Percentiles rank a stretch among this genome's conserved stretches.
These are phyloP conservation scores for Cephalopholis sonnerati DNA, from an alignment of 2,113 vertebrate species.

Conservation along the genomic window DNA sequence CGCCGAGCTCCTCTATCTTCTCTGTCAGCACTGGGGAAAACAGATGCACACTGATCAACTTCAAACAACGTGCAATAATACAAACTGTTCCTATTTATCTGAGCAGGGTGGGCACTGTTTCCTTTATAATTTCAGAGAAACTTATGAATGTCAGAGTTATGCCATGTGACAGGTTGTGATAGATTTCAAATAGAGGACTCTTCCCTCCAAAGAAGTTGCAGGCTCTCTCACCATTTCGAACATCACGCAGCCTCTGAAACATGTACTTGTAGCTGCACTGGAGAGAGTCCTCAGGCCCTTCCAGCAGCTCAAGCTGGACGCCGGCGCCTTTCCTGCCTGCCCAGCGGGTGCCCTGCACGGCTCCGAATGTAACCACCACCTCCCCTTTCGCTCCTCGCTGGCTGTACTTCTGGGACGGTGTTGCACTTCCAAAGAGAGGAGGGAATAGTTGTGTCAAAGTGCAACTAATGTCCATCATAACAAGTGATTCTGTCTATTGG, in stretches of 20 bases:
- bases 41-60: background rate
- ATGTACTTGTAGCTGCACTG: slow-evolving; percentile 89
- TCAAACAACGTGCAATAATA: background rate
- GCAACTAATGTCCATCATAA: background rate
- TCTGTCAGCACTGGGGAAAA: slow-evolving; percentile 83
- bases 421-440: slow-evolving; percentile 77
- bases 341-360: slow-evolving; percentile 84
- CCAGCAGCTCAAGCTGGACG: slow-evolving; percentile 75
- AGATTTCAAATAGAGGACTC: background rate
- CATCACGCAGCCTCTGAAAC: slow-evolving; percentile 91
- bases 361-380: slow-evolving; percentile 88
- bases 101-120: background rate
- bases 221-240: slow-evolving; percentile 86
- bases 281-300: slow-evolving; percentile 76
- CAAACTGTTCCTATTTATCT: background rate
- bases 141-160: background rate
- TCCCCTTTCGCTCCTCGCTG: slow-evolving; percentile 88
- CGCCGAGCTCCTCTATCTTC: slow-evolving; percentile 91
- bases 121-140: background rate
- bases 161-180: background rate
- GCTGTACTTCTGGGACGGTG: slow-evolving; percentile 92
- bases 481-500: background rate
- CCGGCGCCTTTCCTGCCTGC: slow-evolving; percentile 71
- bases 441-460: background rate
- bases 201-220: background rate